phyloP scores from a whole-genome alignment of 2,797 vertebrate species.

The Scomberomorus guttatus region DNA sequence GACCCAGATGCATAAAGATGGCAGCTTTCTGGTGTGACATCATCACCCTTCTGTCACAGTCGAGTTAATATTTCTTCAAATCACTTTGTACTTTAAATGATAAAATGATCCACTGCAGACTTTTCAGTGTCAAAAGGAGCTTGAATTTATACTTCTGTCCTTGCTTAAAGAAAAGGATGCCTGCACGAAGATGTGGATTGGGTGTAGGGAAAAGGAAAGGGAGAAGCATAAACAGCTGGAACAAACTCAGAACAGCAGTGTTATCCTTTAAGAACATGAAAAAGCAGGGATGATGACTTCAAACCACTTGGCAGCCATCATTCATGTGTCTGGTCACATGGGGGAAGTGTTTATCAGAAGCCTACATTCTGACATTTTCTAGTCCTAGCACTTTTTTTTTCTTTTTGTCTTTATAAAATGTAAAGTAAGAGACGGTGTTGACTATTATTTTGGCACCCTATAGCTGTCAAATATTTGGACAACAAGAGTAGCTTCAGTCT shows the following conservation, averaged over 20 bases:
- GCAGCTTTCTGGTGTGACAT: conserved; percentile 29
- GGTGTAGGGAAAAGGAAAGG: too few relatives aligned
- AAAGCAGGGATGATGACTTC: neutral
- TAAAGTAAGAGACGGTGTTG: neutral
- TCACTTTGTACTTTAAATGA: neutral
- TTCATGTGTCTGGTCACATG: conserved; percentile 64
- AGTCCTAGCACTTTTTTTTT: neutral
- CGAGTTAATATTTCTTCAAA: neutral
- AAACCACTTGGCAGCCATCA: conserved; percentile 55
- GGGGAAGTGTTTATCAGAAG: conserved; percentile 27
- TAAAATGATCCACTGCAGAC: neutral
- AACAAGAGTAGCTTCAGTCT: neutral
- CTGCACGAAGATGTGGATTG: neutral
- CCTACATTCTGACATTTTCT: conserved; percentile 2
- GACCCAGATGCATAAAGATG: conserved; percentile 60
- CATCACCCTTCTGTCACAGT: neutral
- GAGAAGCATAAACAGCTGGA: neutral
- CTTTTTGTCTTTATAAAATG: neutral
- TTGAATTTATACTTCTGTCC: neutral
- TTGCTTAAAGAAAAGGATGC: too few relatives aligned
- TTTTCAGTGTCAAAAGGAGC: neutral
- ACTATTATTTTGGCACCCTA: conserved; percentile 3
- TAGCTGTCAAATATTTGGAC: conserved; percentile 48
- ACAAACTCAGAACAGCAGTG: neutral
- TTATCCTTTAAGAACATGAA: neutral